Conservation (phyloP, 2,888 invertebrate species). For the Lamellibrachia satsuma region DNA sequence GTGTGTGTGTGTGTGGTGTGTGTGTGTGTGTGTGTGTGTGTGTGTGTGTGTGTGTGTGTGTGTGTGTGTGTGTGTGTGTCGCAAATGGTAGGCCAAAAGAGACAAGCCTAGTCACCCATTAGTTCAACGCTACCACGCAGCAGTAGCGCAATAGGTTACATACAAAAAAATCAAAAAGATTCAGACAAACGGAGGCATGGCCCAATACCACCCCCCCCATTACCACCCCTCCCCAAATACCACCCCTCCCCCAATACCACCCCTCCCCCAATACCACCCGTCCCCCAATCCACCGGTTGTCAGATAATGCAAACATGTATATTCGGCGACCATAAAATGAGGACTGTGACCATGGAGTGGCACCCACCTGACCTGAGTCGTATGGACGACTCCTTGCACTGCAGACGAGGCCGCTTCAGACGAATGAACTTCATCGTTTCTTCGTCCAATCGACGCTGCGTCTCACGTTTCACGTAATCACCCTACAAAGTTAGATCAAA, state of each 20-base stretch:
- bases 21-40: too few relatives aligned
- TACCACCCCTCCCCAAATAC: background rate
- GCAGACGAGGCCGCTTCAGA: conserved; percentile 56
- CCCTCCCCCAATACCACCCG: background rate
- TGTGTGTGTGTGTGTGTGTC: background rate
- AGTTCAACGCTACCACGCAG: too few relatives aligned
- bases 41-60: background rate
- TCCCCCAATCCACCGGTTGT: background rate
- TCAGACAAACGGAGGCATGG: background rate
- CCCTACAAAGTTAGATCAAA: conserved; percentile 44
- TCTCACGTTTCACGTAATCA: conserved; percentile 52
- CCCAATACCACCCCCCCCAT: background rate
- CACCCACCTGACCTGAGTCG: background rate
- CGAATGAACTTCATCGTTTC: conserved; percentile 60
- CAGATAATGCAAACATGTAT: too few relatives aligned
- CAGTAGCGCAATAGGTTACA: too few relatives aligned
- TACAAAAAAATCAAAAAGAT: conserved; percentile 5
- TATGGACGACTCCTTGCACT: conserved; percentile 51
- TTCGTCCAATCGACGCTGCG: conserved; percentile 56
- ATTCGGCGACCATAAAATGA: too few relatives aligned
- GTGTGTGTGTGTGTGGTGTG: too few relatives aligned
- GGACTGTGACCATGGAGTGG: background rate
- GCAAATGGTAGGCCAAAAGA: background rate
- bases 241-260: background rate
- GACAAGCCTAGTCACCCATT: background rate